phyloP scores from a whole-genome alignment of 2,113 vertebrate genomes.

The Aphyosemion australe region DNA sequence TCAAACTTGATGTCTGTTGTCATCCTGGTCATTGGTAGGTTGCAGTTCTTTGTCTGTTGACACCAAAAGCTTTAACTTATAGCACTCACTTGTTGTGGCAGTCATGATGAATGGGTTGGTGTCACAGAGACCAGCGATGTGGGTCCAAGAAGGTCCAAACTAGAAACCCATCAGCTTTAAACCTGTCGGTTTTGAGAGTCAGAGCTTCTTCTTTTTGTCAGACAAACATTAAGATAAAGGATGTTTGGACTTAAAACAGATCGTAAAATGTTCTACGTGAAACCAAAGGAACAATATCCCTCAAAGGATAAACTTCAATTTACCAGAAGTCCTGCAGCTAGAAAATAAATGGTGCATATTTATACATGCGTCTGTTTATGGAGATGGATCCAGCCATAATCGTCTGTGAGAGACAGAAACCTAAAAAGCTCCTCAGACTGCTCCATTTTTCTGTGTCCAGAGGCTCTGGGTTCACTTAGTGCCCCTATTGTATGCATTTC shows the following conservation, averaged over 20 bases:
- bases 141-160: too few species aligned
- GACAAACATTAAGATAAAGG: neutral
- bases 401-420: constrained; percentile 23
- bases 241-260: neutral
- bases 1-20: too few species aligned
- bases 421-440: constrained; percentile 48
- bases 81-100: too few species aligned
- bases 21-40: too few species aligned
- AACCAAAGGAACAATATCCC: neutral
- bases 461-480: constrained; percentile 66
- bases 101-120: too few species aligned
- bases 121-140: too few species aligned
- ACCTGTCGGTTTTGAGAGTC: too few species aligned
- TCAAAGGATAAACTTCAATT: neutral
- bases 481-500: constrained; percentile 45
- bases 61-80: too few species aligned
- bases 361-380: neutral
- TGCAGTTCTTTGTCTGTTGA: too few species aligned
- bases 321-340: neutral
- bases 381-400: constrained; percentile 4
- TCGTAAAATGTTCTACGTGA: neutral
- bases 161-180: too few species aligned
- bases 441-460: constrained; percentile 36
- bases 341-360: neutral
- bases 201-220: neutral